These are phyloP conservation scores for Origma solitaria DNA, from an alignment of 2,113 vertebrate species.

Conservation along the genomic window DNA sequence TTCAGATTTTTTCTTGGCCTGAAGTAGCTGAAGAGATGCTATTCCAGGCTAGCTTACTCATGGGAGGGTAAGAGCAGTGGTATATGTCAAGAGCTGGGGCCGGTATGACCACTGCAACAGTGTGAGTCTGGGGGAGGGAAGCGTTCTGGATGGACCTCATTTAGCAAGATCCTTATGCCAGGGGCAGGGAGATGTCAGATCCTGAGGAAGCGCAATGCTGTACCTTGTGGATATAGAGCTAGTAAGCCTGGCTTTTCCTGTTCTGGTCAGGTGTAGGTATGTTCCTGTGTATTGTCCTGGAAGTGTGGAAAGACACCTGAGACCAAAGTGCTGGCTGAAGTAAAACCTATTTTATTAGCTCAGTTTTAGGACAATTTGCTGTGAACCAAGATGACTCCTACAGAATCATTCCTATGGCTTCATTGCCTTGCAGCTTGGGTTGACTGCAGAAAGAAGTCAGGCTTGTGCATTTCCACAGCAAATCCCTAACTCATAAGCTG, in stretches of 20 bases:
- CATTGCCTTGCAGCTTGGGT: background rate
- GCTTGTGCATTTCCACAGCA: background rate
- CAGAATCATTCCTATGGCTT: background rate
- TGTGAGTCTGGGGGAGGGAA: background rate
- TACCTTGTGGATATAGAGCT: background rate
- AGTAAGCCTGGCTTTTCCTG: background rate
- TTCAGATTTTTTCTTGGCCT: background rate
- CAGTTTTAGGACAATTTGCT: background rate
- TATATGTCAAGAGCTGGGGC: background rate
- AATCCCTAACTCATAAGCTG: background rate
- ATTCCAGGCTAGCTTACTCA: background rate
- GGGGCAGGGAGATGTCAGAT: accelerated
- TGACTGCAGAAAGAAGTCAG: background rate
- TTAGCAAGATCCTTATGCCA: background rate
- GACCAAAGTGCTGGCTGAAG: background rate
- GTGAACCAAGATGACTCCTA: background rate
- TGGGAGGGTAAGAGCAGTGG: background rate
- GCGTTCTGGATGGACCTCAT: background rate
- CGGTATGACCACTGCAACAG: background rate
- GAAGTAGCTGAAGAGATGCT: background rate
- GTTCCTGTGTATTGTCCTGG: background rate
- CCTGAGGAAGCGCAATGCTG: background rate
- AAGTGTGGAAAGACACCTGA: background rate
- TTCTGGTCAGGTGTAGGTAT: background rate
- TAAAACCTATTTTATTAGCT: background rate